These are phyloP conservation scores for Charina bottae DNA, from an alignment of 2,113 vertebrate species.

Conservation along the genomic window DNA sequence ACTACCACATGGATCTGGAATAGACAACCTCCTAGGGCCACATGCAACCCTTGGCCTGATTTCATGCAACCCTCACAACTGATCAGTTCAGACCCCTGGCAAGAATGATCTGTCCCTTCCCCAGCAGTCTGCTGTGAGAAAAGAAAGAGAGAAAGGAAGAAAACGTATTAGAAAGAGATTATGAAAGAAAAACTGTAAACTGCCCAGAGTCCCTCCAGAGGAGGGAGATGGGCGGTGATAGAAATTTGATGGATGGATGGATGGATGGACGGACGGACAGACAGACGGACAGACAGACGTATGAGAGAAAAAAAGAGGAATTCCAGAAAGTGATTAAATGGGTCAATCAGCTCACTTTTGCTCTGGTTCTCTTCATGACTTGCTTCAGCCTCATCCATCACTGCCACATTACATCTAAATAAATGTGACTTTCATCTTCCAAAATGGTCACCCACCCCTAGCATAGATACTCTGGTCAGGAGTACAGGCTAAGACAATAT, in stretches of 20 bases:
- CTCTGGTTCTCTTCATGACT: not conserved
- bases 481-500: not conserved
- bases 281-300: too few species aligned
- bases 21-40: not conserved
- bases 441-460: not conserved
- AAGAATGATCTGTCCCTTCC: not conserved
- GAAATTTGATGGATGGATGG: too few species aligned
- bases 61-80: not conserved
- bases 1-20: not conserved
- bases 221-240: too few species aligned
- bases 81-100: not conserved
- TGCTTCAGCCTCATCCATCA: not conserved
- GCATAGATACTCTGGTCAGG: not conserved
- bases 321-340: not conserved
- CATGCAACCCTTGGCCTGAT: not conserved
- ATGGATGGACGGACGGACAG: too few species aligned
- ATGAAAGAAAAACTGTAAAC: not conserved
- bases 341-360: not conserved
- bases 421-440: not conserved
- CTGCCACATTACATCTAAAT: not conserved
- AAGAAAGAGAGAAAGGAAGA: not conserved
- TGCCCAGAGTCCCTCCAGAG: too few species aligned
- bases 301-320: not conserved
- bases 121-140: not conserved
- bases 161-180: not conserved